Base-by-base conservation (phyloP, 2,797 vertebrate species). In the Enteromius afrohamiltoni region DNA sequence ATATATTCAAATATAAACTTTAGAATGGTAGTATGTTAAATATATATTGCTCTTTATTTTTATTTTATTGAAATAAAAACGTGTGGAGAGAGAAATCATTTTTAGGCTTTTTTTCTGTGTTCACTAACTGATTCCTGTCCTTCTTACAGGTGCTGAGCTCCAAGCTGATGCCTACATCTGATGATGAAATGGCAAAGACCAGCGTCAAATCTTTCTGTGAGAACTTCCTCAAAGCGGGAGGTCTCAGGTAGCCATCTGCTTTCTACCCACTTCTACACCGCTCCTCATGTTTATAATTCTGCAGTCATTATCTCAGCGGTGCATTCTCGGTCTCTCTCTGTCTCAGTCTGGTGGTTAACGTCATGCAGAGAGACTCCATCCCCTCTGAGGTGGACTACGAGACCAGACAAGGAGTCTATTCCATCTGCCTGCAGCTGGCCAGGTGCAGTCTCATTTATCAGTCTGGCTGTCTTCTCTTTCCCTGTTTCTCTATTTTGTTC, bases 131-230 rank as follows among this genome's bases (percentile, higher is more conserved):
- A 31, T 1, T 40, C 3, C 55, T 31, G 19, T 19, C 7, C 14
- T 26, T 73, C 45, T 58, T 82, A 23, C 83, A 99, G 98, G 98
- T 99, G 31, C 93, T 99, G 87, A 99, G 98, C 92, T 99, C 98
- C 86, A 99, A 99, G 91, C 93, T 99, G 86, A 99, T 99, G 98
- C 98, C 98, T 81, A 99, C 98, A 16, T 97, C 98, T 47, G 98
- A 99, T 86, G 98, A 99, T 87, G 98, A 99, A 91, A 99, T 99
- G 98, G 98, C 98, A 77, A 97, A 98, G 94, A 99, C 96, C 80
- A 99, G 98, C 91, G 98, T 98, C 86, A 99, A 97, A 90, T 99
- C 98, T 4, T 99, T 99, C 94, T 99, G 98, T 90, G 98, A 99
- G 91, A 99, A 99, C 89, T 99, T 99, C 90, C 96, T 99, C 37